Evolutionary conservation across 2,888 invertebrate genomes (phyloP).

Genomic region (Entomobrya multifasciata): DNA sequence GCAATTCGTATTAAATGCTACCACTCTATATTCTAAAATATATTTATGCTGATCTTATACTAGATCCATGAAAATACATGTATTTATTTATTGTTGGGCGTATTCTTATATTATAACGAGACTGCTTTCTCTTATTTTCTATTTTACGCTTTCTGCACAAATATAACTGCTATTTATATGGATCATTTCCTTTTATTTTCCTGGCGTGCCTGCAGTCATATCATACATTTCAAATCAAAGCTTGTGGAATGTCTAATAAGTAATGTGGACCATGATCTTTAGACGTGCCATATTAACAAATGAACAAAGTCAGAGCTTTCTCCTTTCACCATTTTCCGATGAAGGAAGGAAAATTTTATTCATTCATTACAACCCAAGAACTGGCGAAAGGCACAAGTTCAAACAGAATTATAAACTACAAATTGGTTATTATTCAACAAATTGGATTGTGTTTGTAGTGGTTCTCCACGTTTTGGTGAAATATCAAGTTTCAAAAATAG

Average conservation of each 20-base stretch:
- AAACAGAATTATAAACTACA: neutral
- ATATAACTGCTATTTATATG: slow-evolving; percentile 3
- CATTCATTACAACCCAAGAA: slow-evolving; percentile 23
- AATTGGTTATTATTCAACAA: no score
- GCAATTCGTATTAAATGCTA: slow-evolving; percentile 46
- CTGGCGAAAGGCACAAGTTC: slow-evolving; percentile 47
- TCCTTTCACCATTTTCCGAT: neutral
- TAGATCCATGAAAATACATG: no score
- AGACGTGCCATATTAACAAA: neutral
- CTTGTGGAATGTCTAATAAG: neutral
- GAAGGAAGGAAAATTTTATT: neutral
- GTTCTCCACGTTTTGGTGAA: no score
- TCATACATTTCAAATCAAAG: slow-evolving; percentile 18
- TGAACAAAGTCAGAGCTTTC: neutral
- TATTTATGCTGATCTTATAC: slow-evolving; percentile 1
- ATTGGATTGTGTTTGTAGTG: no score
- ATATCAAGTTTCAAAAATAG: no score
- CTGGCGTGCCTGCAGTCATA: neutral
- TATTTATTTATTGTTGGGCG: no score
- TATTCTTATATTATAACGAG: no score
- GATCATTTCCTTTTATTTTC: slow-evolving; percentile 26
- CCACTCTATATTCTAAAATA: slow-evolving; percentile 1
- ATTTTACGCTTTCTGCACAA: neutral
- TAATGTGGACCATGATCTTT: slow-evolving; percentile 8
- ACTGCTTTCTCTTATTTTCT: slow-evolving; percentile 7